These are phyloP conservation scores for Drosophila pseudoobscura DNA, from an alignment of 1,140 invertebrate genomes.

Conservation along the genomic window DNA sequence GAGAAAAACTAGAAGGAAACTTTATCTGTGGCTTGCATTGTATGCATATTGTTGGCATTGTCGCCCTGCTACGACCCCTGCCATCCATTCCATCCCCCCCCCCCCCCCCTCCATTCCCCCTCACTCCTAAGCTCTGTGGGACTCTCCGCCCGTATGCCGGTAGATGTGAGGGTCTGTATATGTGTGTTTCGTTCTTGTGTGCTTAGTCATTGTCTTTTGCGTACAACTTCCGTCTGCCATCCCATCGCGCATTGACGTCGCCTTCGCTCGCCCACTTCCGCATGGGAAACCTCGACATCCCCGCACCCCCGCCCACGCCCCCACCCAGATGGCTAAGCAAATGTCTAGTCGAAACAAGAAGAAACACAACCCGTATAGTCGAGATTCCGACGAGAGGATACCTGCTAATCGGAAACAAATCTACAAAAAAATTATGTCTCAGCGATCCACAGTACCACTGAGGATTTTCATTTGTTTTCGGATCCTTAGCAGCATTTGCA, in stretches of 20 bases:
- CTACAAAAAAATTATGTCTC: too few species aligned
- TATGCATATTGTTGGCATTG: slow-evolving; percentile 58
- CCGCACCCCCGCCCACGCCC: neutral
- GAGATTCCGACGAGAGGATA: too few species aligned
- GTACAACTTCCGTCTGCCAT: slow-evolving; percentile 67
- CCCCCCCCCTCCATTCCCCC: neutral
- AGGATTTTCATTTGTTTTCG: too few species aligned
- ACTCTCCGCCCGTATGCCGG: slow-evolving; percentile 6
- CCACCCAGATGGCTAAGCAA: slow-evolving; percentile 34
- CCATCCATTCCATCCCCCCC: neutral
- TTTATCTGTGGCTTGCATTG: slow-evolving; percentile 64
- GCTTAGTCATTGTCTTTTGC: slow-evolving; percentile 70
- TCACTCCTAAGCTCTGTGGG: neutral
- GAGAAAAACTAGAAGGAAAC: slow-evolving; percentile 32
- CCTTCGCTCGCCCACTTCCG: slow-evolving; percentile 16
- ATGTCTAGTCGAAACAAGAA: slow-evolving; percentile 58
- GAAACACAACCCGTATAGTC: neutral
- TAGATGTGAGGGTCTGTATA: slow-evolving; percentile 15
- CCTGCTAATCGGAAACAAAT: too few species aligned
- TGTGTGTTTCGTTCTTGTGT: slow-evolving; percentile 32
- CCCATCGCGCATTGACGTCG: slow-evolving; percentile 55
- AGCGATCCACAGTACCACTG: too few species aligned
- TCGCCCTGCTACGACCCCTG: neutral
- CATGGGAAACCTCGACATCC: slow-evolving; percentile 3
- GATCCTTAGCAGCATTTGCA: too few species aligned